Percentiles rank a stretch among this genome's conserved stretches.
phyloP scores from a whole-genome alignment of 2,113 vertebrate species.

The Lepus europaeus region DNA sequence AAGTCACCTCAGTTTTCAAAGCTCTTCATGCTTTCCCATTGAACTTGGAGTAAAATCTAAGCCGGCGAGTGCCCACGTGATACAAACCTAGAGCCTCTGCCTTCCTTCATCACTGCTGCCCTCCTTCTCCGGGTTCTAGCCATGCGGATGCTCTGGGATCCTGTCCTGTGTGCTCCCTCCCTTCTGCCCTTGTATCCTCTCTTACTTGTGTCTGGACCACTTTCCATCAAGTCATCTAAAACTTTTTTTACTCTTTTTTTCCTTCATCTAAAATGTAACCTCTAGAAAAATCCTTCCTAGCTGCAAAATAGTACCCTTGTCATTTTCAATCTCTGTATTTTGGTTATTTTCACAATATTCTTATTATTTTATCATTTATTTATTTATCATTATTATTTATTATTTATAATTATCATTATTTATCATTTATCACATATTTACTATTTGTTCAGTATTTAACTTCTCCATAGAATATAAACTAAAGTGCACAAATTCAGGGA shows the following conservation, averaged over 20 bases:
- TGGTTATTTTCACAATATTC: constrained; percentile 19
- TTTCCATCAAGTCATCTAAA: background rate
- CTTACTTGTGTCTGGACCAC: background rate
- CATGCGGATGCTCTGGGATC: background rate
- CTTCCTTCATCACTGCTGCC: background rate
- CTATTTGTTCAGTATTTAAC: constrained; percentile 62
- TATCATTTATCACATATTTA: constrained; percentile 67
- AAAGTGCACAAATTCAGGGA: background rate
- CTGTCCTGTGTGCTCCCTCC: background rate
- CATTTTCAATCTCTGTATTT: constrained; percentile 36
- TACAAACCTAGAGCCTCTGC: background rate
- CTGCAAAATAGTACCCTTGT: background rate
- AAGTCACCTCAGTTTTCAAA: background rate
- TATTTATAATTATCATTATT: background rate
- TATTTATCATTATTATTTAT: constrained; percentile 33
- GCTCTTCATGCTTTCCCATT: background rate
- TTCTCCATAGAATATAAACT: constrained; percentile 53
- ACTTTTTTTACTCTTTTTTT: no score
- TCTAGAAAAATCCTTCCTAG: background rate
- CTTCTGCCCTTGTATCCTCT: background rate
- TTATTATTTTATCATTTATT: constrained; percentile 61
- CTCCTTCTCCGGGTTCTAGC: background rate
- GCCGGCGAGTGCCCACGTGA: background rate
- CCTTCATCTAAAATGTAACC: background rate
- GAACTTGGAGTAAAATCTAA: constrained; percentile 34